Evolutionary conservation across 2,797 vertebrate genomes (phyloP).

Genomic region (Schizothorax lantsangensis): DNA sequence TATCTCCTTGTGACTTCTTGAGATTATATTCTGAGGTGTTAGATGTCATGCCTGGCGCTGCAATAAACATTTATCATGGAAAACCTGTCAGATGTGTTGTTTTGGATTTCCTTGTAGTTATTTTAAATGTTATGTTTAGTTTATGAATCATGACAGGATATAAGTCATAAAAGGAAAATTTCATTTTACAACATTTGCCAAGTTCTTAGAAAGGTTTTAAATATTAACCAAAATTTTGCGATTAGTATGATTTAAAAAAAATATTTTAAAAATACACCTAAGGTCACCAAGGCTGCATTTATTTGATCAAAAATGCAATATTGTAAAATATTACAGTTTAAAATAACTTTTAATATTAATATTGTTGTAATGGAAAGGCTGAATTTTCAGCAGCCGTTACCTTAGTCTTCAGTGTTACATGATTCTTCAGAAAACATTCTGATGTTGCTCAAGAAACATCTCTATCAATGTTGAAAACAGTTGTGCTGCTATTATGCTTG

Average conservation of each 20-base stretch:
- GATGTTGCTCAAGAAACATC: not conserved
- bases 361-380: too few species aligned
- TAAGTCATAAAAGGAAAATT: not conserved
- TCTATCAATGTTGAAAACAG: not conserved
- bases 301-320: not conserved
- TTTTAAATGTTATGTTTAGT: not conserved
- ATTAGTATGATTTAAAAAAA: not conserved
- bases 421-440: not conserved
- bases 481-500: not conserved
- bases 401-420: not conserved
- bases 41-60: conserved; percentile 3
- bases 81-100: not conserved
- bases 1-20: not conserved
- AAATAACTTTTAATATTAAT: not conserved
- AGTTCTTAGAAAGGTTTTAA: not conserved
- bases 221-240: not conserved
- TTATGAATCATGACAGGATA: not conserved
- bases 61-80: conserved; percentile 17
- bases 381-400: not conserved
- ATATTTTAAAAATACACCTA: not conserved
- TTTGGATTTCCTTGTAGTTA: not conserved
- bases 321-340: not conserved
- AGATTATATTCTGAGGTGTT: not conserved
- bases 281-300: not conserved
- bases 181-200: not conserved